Conservation (phyloP, 2,113 vertebrate genomes). For the Gallinago undulata region DNA sequence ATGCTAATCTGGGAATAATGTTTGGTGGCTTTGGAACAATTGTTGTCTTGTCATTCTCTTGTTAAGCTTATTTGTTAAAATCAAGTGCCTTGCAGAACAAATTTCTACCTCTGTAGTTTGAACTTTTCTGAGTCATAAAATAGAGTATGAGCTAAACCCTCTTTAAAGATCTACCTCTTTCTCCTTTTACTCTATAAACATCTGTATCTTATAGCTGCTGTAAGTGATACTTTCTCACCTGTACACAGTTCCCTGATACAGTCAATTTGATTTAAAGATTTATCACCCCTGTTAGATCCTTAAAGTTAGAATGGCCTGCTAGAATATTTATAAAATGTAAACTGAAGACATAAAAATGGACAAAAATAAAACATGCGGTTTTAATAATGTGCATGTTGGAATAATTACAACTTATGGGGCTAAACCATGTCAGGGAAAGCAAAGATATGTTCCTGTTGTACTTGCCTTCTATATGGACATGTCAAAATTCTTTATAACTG, state of each 20-base stretch:
- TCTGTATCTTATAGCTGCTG: slow-evolving; percentile 32
- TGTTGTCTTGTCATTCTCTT: neutral
- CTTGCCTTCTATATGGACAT: neutral
- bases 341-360: slow-evolving; percentile 19
- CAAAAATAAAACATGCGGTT: neutral
- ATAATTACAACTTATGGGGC: neutral
- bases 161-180: neutral
- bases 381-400: slow-evolving; percentile 14
- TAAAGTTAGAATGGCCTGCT: slow-evolving; percentile 4
- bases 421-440: neutral
- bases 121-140: neutral
- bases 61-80: neutral
- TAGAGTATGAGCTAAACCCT: neutral
- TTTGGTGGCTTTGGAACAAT: neutral
- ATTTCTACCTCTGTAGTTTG: neutral
- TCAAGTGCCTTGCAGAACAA: neutral
- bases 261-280: slow-evolving; percentile 44
- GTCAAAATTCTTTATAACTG: neutral
- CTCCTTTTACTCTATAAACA: slow-evolving; percentile 3
- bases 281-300: neutral
- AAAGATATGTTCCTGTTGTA: neutral
- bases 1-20: neutral
- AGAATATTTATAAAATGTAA: slow-evolving; percentile 53
- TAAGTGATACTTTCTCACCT: slow-evolving; percentile 42
- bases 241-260: slow-evolving; percentile 9